Conservation (phyloP, 1,140 invertebrate genomes). For the Drosophila repleta region DNA sequence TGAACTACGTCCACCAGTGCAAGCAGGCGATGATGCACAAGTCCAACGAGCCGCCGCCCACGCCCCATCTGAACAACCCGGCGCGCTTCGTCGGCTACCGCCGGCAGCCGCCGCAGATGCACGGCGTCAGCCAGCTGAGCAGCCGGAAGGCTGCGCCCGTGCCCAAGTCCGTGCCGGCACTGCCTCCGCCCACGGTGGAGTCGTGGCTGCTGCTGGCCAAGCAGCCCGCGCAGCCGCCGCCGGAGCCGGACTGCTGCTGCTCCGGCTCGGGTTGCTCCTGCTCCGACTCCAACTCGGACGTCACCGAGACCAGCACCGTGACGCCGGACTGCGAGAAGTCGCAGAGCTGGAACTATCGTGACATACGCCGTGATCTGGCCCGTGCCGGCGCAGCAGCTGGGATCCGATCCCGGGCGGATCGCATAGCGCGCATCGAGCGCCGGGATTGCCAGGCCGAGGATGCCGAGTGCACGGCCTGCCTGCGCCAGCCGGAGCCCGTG, state of each 20-base stretch:
- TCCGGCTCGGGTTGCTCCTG: conserved; percentile 36
- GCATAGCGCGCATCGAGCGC: conserved; percentile 69
- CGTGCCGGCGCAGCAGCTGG: conserved; percentile 25
- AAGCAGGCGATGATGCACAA: conserved; percentile 70
- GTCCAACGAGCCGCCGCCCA: conserved; percentile 37
- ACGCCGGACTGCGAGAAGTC: conserved; percentile 57
- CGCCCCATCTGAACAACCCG: conserved; percentile 49
- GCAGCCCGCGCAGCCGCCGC: conserved; percentile 8
- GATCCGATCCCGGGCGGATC: conserved; percentile 66
- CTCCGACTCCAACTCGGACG: conserved; percentile 43
- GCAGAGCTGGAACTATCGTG: conserved; percentile 61
- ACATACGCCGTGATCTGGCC: conserved; percentile 43
- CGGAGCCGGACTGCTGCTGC: conserved; percentile 40
- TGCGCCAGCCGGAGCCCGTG: conserved; percentile 28
- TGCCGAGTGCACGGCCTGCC: conserved; percentile 18
- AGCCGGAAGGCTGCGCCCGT: conserved; percentile 8
- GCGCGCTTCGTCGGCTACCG: conserved; percentile 51
- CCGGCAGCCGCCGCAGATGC: conserved; percentile 23
- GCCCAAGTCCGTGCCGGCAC: conserved; percentile 7
- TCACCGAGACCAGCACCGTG: conserved; percentile 39
- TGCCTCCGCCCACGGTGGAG: conserved; percentile 58
- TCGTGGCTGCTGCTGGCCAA: conserved; percentile 65
- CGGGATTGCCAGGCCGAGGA: conserved; percentile 23
- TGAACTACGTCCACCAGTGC: conserved; percentile 80
- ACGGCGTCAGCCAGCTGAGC: conserved; percentile 1